These are phyloP conservation scores for Zaprionus tsacasi DNA, from an alignment of 1,140 invertebrate genomes.

Conservation along the genomic window DNA sequence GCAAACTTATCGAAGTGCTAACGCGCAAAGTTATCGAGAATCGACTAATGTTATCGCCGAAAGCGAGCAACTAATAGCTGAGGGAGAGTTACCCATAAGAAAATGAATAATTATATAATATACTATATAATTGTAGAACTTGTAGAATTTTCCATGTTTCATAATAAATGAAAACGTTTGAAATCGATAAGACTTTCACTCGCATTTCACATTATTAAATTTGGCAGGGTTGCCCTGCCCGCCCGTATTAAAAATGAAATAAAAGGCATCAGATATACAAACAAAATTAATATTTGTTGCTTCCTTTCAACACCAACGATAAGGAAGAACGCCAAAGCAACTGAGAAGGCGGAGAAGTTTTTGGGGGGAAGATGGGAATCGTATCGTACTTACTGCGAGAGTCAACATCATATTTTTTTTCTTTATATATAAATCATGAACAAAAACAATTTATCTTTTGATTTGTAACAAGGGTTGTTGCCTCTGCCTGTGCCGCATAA, in stretches of 20 bases:
- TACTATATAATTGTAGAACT: not conserved
- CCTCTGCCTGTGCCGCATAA: constrained; percentile 28
- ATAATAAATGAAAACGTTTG: constrained; percentile 2
- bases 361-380: constrained; percentile 1
- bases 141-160: not conserved
- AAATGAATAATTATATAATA: not conserved
- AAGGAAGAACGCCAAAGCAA: constrained; percentile 51
- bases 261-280: constrained; percentile 65
- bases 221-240: constrained; percentile 21
- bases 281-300: constrained; percentile 79
- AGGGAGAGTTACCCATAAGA: not conserved
- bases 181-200: constrained; percentile 30
- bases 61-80: constrained; percentile 28
- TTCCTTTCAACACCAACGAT: constrained; percentile 54
- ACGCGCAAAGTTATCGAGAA: constrained; percentile 54
- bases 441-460: constrained; percentile 82
- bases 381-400: constrained; percentile 35
- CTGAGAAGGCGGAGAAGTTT: not conserved
- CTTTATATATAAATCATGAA: constrained; percentile 78
- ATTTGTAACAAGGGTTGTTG: constrained; percentile 70
- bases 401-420: constrained; percentile 60
- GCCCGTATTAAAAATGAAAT: constrained; percentile 68
- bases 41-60: constrained; percentile 26
- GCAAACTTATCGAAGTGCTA: constrained; percentile 51
- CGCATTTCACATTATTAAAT: constrained; percentile 58